phyloP scores from a whole-genome alignment of 2,888 invertebrate species.

The Leptopilina drosophilae region DNA sequence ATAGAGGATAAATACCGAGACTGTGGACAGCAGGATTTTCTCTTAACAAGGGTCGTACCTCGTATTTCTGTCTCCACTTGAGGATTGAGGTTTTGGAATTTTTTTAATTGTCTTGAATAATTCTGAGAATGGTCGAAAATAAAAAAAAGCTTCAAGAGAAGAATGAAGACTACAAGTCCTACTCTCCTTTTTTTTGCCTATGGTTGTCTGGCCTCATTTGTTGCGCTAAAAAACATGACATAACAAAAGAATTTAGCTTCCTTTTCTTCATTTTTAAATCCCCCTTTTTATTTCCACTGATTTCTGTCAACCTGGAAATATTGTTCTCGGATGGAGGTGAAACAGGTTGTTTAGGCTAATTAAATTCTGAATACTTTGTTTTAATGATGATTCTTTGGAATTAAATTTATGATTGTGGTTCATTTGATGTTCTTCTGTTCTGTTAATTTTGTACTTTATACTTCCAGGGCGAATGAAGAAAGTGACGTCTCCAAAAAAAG shows the following conservation, averaged over 20 bases:
- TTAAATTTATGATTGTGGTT: too few species aligned
- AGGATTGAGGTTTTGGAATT: constrained; percentile 26
- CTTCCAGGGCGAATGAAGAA: too few species aligned
- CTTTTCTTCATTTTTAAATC: neutral
- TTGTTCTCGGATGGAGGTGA: neutral
- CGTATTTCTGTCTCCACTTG: constrained; percentile 32
- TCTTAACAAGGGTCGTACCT: constrained; percentile 35
- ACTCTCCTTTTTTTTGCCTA: neutral
- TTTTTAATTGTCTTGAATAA: constrained; percentile 40
- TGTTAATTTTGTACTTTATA: too few species aligned
- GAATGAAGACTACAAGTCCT: constrained; percentile 9
- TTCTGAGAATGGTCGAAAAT: constrained; percentile 37
- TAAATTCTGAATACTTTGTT: too few species aligned
- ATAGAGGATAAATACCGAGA: constrained; percentile 36
- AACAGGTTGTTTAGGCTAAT: neutral
- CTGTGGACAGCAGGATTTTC: constrained; percentile 34
- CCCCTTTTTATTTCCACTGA: neutral
- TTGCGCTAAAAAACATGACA: constrained; percentile 13
- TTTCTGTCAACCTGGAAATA: neutral
- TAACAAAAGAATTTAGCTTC: constrained; percentile 17
- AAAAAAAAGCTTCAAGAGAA: constrained; percentile 4
- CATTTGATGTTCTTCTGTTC: too few species aligned
- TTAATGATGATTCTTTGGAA: too few species aligned
- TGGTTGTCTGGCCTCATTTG: constrained; percentile 30
- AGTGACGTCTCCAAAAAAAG: too few species aligned